Percentiles rank a stretch among this genome's conserved stretches.
phyloP scores from a whole-genome alignment of 2,113 vertebrate species.

The Nyctibius bracteatus region DNA sequence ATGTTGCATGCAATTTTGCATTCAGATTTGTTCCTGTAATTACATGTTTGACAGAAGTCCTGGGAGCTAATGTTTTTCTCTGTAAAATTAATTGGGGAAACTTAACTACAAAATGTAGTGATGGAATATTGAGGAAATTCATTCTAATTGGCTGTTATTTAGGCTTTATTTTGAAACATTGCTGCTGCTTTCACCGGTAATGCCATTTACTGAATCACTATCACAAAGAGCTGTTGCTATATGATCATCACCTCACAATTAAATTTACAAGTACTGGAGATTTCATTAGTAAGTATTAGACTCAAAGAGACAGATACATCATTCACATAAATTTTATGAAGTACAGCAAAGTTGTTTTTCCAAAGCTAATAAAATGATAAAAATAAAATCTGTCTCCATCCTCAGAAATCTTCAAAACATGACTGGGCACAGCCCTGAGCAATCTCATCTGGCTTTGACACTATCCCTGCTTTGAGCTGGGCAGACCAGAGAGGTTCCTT shows the following conservation, averaged over 20 bases:
- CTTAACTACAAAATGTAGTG: neutral
- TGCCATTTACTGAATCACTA: neutral
- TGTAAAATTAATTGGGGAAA: neutral
- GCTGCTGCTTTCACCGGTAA: neutral
- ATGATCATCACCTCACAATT: neutral
- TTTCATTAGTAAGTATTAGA: neutral
- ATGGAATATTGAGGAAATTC: slow-evolving; percentile 6
- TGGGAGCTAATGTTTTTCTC: neutral
- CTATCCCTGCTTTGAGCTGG: neutral
- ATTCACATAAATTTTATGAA: neutral
- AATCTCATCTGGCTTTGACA: neutral
- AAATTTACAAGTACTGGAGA: neutral
- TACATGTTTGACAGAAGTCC: neutral
- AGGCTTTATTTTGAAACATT: neutral
- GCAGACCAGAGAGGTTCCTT: neutral
- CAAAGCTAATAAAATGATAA: neutral
- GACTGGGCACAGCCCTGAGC: neutral
- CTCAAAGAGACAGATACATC: neutral
- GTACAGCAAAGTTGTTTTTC: neutral
- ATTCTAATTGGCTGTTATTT: neutral
- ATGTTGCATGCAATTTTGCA: neutral
- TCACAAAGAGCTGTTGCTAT: neutral
- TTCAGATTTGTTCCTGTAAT: neutral
- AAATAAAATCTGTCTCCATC: neutral
- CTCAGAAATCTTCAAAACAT: neutral